phyloP scores from a whole-genome alignment of 2,113 vertebrate species.

The Ahaetulla prasina region DNA sequence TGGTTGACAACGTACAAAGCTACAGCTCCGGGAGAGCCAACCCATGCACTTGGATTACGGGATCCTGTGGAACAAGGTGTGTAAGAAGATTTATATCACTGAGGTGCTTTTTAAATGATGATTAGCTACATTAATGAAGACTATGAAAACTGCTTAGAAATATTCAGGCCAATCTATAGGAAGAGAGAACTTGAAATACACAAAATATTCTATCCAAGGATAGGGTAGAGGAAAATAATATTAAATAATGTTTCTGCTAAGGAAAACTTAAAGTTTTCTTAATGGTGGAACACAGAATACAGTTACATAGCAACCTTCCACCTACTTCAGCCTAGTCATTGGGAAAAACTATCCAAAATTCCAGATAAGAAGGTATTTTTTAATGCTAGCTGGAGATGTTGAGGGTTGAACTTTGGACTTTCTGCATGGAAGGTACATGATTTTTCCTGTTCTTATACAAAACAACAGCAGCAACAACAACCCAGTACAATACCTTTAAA shows the following conservation, averaged over 20 bases:
- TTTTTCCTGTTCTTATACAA: neutral
- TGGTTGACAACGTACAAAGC: constrained; percentile 64
- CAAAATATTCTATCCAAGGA: neutral
- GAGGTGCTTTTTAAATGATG: neutral
- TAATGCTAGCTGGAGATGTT: neutral
- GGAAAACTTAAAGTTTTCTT: neutral
- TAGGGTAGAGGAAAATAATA: neutral
- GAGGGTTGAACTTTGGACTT: neutral
- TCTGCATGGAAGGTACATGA: neutral
- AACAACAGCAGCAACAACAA: too few species aligned
- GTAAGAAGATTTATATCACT: neutral
- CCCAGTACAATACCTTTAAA: neutral
- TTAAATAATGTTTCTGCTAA: neutral
- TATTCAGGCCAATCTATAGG: neutral
- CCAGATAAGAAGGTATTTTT: neutral
- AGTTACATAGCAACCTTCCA: neutral
- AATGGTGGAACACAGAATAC: neutral
- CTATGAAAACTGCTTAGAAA: neutral
- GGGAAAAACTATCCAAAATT: neutral
- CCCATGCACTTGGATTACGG: constrained; percentile 62
- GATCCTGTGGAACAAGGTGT: constrained; percentile 70
- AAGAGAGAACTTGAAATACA: neutral
- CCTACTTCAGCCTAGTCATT: neutral
- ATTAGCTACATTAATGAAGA: neutral
- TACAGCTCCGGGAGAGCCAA: constrained; percentile 55